A percentile compares a stretch with the other conserved stretches of the same genome.
Conservation (phyloP, 2,888 invertebrate genomes). For the Drosophila rubida region DNA sequence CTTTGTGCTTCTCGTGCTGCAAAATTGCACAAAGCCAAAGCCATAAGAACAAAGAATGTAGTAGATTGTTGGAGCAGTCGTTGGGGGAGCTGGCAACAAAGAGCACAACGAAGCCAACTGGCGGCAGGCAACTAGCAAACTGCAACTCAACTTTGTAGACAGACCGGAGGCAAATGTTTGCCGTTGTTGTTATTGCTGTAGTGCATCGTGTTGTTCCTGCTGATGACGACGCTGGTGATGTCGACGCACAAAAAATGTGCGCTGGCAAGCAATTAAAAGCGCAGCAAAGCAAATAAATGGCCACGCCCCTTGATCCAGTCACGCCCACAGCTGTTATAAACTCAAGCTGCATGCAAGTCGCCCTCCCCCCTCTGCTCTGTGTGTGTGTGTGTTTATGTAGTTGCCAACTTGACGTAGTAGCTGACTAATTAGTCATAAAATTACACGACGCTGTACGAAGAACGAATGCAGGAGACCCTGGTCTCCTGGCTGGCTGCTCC, state of each 20-base stretch:
- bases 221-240: conserved; percentile 25
- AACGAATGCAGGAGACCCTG: conserved; percentile 19
- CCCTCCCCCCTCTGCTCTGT: too few relatives aligned
- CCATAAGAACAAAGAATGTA: conserved; percentile 65
- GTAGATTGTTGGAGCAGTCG: neutral
- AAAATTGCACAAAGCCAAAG: conserved; percentile 68
- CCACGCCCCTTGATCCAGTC: conserved; percentile 59
- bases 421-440: conserved; percentile 81
- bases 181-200: conserved; percentile 21
- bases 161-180: conserved; percentile 62
- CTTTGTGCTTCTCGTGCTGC: conserved; percentile 47
- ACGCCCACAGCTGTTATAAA: conserved; percentile 55
- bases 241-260: conserved; percentile 40
- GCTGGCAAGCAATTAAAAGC: conserved; percentile 76
- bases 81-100: conserved; percentile 14
- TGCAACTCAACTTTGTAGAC: conserved; percentile 79
- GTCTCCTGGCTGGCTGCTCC: neutral
- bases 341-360: conserved; percentile 58
- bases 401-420: conserved; percentile 71
- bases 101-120: conserved; percentile 38
- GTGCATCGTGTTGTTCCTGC: conserved; percentile 20
- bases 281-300: conserved; percentile 73
- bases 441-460: conserved; percentile 64
- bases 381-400: conserved; percentile 56
- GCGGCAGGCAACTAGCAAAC: conserved; percentile 64